Evolutionary conservation across 2,113 vertebrate genomes (phyloP).

Genomic region (Macquaria australasica): DNA sequence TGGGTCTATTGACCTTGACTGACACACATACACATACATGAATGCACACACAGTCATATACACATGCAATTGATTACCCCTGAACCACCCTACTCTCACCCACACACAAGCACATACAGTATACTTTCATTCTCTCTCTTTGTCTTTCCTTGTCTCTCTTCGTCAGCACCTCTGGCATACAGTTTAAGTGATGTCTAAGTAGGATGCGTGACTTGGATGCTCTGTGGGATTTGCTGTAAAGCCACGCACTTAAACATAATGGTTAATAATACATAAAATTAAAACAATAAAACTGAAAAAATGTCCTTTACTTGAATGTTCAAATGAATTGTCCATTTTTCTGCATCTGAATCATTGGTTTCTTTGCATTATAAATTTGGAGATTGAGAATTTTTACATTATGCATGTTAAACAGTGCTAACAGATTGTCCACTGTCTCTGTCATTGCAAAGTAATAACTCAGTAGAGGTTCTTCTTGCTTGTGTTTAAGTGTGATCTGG

Average conservation of each 20-base stretch:
- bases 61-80: conserved; percentile 9
- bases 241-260: not conserved
- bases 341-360: not conserved
- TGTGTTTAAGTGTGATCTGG: not conserved
- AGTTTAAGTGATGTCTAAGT: not conserved
- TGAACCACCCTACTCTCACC: too few relatives aligned
- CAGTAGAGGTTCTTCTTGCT: not conserved
- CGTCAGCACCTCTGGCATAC: not conserved
- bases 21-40: conserved; percentile 25
- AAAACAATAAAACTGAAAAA: not conserved
- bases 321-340: not conserved
- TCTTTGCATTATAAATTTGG: not conserved
- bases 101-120: not conserved
- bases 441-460: not conserved
- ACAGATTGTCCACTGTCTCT: not conserved
- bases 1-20: conserved; percentile 59
- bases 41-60: conserved; percentile 9
- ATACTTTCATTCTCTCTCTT: not conserved
- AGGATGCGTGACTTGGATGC: not conserved
- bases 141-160: not conserved
- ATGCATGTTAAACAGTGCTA: not conserved
- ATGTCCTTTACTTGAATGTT: not conserved
- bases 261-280: not conserved
- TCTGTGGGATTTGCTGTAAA: not conserved
- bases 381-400: not conserved